These are phyloP conservation scores for Dicerorhinus sumatrensis DNA, from an alignment of 2,113 vertebrate genomes.

Conservation along the genomic window DNA sequence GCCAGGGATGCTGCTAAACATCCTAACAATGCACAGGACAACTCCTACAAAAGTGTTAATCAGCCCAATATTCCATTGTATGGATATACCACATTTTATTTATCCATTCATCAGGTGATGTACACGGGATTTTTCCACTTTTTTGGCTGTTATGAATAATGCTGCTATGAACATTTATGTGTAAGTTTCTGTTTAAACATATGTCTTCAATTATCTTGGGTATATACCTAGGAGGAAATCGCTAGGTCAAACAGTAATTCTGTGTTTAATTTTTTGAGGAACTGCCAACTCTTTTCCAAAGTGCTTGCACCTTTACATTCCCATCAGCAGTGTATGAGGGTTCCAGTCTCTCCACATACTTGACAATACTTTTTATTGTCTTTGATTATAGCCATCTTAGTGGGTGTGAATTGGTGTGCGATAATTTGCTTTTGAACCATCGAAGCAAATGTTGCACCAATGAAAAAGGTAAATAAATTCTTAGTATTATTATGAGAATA, in stretches of 20 bases:
- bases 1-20: neutral
- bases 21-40: neutral
- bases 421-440: neutral
- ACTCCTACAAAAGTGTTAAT: neutral
- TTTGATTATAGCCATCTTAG: neutral
- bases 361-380: neutral
- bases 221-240: neutral
- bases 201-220: neutral
- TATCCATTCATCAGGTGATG: neutral
- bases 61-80: neutral
- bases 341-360: neutral
- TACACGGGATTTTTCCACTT: neutral
- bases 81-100: neutral
- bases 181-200: neutral
- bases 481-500: neutral
- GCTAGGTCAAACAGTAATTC: neutral
- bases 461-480: neutral
- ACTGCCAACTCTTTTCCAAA: neutral
- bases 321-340: neutral
- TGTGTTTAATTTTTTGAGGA: slow-evolving; percentile 22
- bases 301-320: neutral
- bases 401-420: neutral
- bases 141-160: slow-evolving; percentile 1
- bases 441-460: neutral
- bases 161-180: neutral